phyloP scores from a whole-genome alignment of 2,888 invertebrate genomes.

The Caenorhabditis imperialis region DNA sequence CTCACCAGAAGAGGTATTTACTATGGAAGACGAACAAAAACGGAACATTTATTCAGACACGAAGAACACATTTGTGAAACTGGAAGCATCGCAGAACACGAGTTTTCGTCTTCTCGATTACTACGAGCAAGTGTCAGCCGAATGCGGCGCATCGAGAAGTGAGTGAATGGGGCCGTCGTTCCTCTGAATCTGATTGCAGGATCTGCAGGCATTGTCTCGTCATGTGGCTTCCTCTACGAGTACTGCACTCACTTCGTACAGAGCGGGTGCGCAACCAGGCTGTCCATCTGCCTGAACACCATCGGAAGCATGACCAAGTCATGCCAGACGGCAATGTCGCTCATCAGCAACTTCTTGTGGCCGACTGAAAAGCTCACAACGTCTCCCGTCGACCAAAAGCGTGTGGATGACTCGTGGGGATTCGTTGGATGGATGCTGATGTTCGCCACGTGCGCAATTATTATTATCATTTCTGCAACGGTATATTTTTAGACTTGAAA shows the following conservation, averaged over 20 bases:
- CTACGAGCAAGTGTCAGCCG: background rate
- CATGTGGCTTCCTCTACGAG: slow-evolving; percentile 10
- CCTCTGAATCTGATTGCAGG: slow-evolving; percentile 16
- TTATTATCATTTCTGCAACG: too few relatives aligned
- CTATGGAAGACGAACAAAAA: too few relatives aligned
- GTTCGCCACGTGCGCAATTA: too few relatives aligned
- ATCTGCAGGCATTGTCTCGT: slow-evolving; percentile 29
- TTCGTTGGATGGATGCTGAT: too few relatives aligned
- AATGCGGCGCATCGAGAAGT: slow-evolving; percentile 14
- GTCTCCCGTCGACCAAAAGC: background rate
- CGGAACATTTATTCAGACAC: too few relatives aligned
- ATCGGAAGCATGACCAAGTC: background rate
- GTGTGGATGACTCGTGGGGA: too few relatives aligned
- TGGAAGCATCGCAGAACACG: slow-evolving; percentile 13
- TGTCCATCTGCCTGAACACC: slow-evolving; percentile 5
- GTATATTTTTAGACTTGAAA: too few relatives aligned
- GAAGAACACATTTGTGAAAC: background rate
- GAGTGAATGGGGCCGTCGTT: slow-evolving; percentile 2
- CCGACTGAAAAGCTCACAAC: background rate
- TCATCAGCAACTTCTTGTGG: background rate
- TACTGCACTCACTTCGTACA: background rate
- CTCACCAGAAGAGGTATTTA: slow-evolving; percentile 25
- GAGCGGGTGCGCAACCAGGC: background rate
- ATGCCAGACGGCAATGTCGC: background rate
- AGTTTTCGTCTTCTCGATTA: background rate